Base-by-base conservation (phyloP, 2,113 vertebrate species). In the Macaca nemestrina region DNA sequence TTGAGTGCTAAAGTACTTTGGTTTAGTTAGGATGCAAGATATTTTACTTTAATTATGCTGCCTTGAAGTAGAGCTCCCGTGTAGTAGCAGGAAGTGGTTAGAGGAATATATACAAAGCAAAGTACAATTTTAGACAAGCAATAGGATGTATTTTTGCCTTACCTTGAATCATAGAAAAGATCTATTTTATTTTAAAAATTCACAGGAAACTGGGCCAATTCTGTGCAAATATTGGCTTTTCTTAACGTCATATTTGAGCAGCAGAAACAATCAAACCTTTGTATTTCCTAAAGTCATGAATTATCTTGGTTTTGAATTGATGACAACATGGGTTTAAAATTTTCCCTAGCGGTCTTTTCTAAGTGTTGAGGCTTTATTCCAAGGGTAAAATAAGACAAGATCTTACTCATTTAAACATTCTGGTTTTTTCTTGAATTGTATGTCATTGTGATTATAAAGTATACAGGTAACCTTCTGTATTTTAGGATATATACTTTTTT, bases 101-200 rank as follows among this genome's bases (percentile, higher is more conserved):
- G 27, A 80, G 11, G 40, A 57, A 48, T 75, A 45, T 13, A 40
- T 75, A 55, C 43, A 75, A 38, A 79, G 40, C 35, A 38, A 67
- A 27, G 45, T 88, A 57, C 38, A 91, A 27, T 64, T 88, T 85
- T 27, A 90, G 68, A 86, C 76, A 64, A 88, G 48, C 70, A 88
- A 0, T 85, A 64, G 14, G n/a, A 50, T 50, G 2, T 67, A 11
- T 20, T 85, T 93, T 91, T 32, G 35, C 48, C 90, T 88, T 35
- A 83, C 6, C 73, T 94, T 76, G 72, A 88, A 64, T 90, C 45
- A 67, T 55, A 27, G 43, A 90, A 22, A 23, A 88, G 11, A 17
- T 82, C 73, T 92, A 4, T 90, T 89, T 96, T 79, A 86, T 43
- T 92, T 95, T 61, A 23, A 75, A 93, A 93, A 83, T 75, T 95